A percentile compares a stretch with the other conserved stretches of the same genome.
These are phyloP conservation scores for Chirona hameri DNA, from an alignment of 2,888 invertebrate genomes.

Conservation along the genomic window DNA sequence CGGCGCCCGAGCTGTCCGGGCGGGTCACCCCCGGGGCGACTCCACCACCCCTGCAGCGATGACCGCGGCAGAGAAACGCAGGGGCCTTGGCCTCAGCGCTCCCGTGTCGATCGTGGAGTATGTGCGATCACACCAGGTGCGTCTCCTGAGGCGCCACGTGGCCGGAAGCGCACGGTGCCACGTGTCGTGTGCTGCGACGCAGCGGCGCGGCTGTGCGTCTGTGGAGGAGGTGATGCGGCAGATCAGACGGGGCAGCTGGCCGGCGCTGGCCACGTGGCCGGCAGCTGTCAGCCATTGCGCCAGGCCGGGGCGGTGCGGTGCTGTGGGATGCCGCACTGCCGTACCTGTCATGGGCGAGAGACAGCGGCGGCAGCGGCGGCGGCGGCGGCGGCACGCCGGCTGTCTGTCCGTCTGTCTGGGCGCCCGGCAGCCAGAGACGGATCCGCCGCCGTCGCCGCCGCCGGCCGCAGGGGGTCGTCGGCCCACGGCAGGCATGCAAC, in stretches of 20 bases:
- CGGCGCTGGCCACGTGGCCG: neutral
- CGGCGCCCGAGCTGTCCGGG: neutral
- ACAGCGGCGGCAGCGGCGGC: neutral
- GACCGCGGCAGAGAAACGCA: neutral
- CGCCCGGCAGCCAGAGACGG: too few relatives aligned
- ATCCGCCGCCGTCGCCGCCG: neutral
- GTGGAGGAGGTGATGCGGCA: neutral
- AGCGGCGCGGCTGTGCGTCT: neutral
- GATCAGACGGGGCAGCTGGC: neutral
- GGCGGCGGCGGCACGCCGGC: neutral
- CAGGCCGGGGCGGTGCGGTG: neutral
- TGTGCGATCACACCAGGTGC: neutral
- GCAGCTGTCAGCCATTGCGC: neutral
- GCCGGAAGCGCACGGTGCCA: neutral
- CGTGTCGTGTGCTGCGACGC: neutral
- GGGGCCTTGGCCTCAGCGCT: too few relatives aligned
- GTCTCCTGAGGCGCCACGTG: neutral
- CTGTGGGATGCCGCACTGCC: neutral
- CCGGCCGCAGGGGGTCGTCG: neutral
- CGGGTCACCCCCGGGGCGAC: neutral
- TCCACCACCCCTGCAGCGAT: neutral
- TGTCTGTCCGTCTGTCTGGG: neutral
- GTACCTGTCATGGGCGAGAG: neutral
- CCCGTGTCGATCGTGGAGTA: neutral
- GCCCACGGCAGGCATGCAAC: neutral